phyloP scores from a whole-genome alignment of 1,140 invertebrate genomes.

The Ostrea edulis region DNA sequence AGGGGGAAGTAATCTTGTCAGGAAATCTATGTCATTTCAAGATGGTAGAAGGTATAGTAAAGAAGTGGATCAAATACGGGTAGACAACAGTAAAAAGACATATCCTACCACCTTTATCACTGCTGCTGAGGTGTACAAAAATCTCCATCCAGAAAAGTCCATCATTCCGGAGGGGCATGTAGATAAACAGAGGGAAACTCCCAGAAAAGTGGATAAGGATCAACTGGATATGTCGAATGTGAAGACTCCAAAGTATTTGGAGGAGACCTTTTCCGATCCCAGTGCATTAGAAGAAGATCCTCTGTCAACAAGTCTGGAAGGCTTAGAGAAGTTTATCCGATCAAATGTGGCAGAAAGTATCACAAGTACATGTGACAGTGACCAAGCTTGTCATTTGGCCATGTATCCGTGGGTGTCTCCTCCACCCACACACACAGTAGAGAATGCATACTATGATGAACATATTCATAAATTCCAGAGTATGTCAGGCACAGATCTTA shows the following conservation, averaged over 20 bases:
- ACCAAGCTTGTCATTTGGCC: background rate
- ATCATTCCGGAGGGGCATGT: background rate
- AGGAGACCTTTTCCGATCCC: background rate
- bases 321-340: background rate
- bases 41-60: background rate
- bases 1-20: background rate
- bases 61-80: background rate
- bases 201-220: background rate
- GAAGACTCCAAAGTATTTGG: background rate
- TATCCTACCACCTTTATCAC: conserved; percentile 3
- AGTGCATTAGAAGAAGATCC: background rate
- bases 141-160: background rate
- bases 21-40: background rate
- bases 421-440: background rate
- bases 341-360: background rate
- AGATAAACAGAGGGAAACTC: background rate
- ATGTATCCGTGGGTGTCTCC: background rate
- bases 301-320: background rate
- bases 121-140: conserved; percentile 10
- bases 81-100: background rate
- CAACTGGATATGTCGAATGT: background rate
- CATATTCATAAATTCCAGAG: background rate
- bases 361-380: background rate
- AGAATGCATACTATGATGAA: conserved; percentile 2
- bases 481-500: background rate